phyloP scores from a whole-genome alignment of 1,140 invertebrate genomes.

The Idris sp. region DNA sequence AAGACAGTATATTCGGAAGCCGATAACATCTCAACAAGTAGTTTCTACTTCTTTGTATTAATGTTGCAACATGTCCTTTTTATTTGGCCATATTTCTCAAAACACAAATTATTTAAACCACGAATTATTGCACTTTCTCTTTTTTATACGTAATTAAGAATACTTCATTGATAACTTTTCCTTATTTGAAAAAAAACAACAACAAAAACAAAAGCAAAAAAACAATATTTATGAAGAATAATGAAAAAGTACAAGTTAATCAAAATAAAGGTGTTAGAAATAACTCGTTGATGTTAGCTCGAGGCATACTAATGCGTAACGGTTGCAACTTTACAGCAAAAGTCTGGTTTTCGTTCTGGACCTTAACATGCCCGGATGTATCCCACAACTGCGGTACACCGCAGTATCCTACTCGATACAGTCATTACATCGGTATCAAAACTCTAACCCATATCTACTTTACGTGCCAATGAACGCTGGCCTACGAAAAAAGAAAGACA shows the following conservation, averaged over 20 bases:
- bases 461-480: slow-evolving; percentile 36
- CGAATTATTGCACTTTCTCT: no score
- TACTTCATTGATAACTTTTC: no score
- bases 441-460: slow-evolving; percentile 43
- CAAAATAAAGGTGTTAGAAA: not conserved
- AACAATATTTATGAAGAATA: no score
- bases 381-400: slow-evolving; percentile 43
- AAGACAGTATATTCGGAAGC: slow-evolving; percentile 31
- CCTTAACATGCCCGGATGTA: slow-evolving; percentile 50
- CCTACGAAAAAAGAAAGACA: slow-evolving; percentile 7
- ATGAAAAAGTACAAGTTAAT: no score
- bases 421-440: slow-evolving; percentile 54
- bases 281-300: slow-evolving; percentile 20
- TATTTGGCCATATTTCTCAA: not conserved
- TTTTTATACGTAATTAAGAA: no score
- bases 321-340: slow-evolving; percentile 22
- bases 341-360: slow-evolving; percentile 30
- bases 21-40: slow-evolving; percentile 30
- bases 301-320: slow-evolving; percentile 18
- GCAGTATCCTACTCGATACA: slow-evolving; percentile 54
- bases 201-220: no score
- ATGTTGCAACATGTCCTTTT: slow-evolving; percentile 25
- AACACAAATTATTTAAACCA: no score
- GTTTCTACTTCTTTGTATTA: slow-evolving; percentile 37
- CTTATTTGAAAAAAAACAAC: no score